Evolutionary conservation across 2,888 invertebrate species (phyloP).

Genomic region (Labia minor): DNA sequence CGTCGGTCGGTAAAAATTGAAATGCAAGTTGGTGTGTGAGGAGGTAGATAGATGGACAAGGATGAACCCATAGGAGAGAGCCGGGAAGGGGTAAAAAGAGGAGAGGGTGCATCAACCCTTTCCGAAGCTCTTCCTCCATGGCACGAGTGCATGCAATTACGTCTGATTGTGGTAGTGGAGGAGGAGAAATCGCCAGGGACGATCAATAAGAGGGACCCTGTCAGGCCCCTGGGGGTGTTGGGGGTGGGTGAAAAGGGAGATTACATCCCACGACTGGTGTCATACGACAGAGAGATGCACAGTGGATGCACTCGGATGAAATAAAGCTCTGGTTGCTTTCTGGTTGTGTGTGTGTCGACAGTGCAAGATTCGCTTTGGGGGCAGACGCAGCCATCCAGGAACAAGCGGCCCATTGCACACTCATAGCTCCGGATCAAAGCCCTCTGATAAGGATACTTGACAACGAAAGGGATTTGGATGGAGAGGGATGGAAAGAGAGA

Average conservation of each 20-base stretch:
- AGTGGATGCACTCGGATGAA: slow-evolving; percentile 6
- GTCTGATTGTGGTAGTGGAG: background rate
- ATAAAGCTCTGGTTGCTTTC: background rate
- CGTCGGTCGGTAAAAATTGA: too few species aligned
- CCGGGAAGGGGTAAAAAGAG: background rate
- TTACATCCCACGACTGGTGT: background rate
- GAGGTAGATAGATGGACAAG: background rate
- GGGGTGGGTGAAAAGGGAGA: too few species aligned
- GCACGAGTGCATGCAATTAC: slow-evolving; percentile 1
- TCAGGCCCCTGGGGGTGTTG: background rate
- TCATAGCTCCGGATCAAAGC: background rate
- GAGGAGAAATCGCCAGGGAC: background rate
- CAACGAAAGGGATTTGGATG: too few species aligned
- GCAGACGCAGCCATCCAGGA: background rate
- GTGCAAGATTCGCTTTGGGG: slow-evolving; percentile 7
- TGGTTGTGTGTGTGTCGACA: background rate
- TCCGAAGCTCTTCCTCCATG: background rate
- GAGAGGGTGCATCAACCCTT: background rate
- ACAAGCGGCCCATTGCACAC: background rate
- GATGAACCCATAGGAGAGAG: background rate
- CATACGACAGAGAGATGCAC: background rate
- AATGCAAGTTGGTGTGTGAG: background rate
- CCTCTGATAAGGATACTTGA: slow-evolving; percentile 2
- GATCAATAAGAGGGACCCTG: background rate
- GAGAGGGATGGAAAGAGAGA: too few species aligned